Conservation (phyloP, 2,888 invertebrate genomes). For the Apomyelois bistriatella region DNA sequence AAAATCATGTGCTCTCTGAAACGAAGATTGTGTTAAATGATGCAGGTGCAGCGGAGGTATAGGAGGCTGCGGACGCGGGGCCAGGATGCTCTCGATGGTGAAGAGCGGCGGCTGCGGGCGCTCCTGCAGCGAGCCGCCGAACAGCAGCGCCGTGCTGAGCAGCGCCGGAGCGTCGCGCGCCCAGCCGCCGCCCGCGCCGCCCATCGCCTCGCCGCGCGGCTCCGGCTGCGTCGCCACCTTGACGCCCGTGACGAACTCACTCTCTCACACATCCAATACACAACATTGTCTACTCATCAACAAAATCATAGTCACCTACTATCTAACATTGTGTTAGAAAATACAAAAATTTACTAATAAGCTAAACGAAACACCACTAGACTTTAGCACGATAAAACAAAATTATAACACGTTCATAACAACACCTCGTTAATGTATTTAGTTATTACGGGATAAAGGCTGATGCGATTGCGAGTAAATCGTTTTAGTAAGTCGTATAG, state of each 20-base stretch:
- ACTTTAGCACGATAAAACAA: too few species aligned
- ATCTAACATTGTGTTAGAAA: too few species aligned
- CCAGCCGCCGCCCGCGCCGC: slow-evolving; percentile 63
- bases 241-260: slow-evolving; percentile 27
- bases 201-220: slow-evolving; percentile 45
- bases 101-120: slow-evolving; percentile 82
- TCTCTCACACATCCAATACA: slow-evolving; percentile 21
- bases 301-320: slow-evolving; percentile 19
- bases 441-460: slow-evolving; percentile 44
- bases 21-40: slow-evolving; percentile 82
- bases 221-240: slow-evolving; percentile 62
- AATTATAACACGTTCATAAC: too few species aligned
- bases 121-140: slow-evolving; percentile 70
- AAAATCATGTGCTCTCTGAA: slow-evolving; percentile 87
- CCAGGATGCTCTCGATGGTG: slow-evolving; percentile 92
- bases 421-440: slow-evolving; percentile 11
- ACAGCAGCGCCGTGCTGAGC: slow-evolving; percentile 75
- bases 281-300: slow-evolving; percentile 23
- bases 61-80: slow-evolving; percentile 83
- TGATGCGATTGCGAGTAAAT: slow-evolving; percentile 72
- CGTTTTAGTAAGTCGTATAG: slow-evolving; percentile 58
- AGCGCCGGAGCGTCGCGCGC: slow-evolving; percentile 69
- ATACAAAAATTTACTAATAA: too few species aligned
- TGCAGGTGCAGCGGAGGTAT: slow-evolving; percentile 78
- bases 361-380: too few species aligned